Evolutionary conservation across 2,888 invertebrate genomes (phyloP).

Genomic region (Watsonalla cultraria): DNA sequence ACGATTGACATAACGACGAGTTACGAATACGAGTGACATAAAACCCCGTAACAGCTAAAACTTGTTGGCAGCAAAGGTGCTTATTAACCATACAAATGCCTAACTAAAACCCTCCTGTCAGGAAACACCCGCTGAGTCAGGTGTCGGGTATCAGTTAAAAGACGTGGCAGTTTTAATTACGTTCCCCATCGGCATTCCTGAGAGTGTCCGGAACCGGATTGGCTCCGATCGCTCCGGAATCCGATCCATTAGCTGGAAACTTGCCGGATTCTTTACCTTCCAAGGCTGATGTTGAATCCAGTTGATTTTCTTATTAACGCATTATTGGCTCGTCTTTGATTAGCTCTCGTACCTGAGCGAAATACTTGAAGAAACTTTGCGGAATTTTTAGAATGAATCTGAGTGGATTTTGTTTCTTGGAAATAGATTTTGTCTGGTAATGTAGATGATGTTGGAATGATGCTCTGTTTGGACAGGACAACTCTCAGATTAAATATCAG

Average conservation of each 20-base stretch:
- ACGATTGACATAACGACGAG: no score
- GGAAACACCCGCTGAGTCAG: slow-evolving; percentile 34
- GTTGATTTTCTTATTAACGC: slow-evolving; percentile 30
- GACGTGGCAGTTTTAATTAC: slow-evolving; percentile 67
- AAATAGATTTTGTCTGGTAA: not conserved
- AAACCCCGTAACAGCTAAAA: no score
- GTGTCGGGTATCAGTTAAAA: slow-evolving; percentile 54
- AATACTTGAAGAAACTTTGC: not conserved
- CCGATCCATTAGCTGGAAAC: slow-evolving; percentile 58
- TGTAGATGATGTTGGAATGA: not conserved
- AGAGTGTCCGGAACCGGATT: slow-evolving; percentile 35
- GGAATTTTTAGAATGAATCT: not conserved
- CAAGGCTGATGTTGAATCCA: slow-evolving; percentile 19
- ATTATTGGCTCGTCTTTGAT: slow-evolving; percentile 24
- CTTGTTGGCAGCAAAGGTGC: no score
- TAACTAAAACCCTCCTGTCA: not conserved
- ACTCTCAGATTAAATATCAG: no score
- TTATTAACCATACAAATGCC: slow-evolving; percentile 12
- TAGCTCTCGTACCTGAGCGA: slow-evolving; percentile 13
- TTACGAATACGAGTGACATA: no score
- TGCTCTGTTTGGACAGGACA: no score
- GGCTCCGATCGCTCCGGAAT: slow-evolving; percentile 51
- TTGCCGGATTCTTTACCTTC: slow-evolving; percentile 48
- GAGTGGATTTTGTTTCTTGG: not conserved
- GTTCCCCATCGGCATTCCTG: slow-evolving; percentile 59